Base-by-base conservation (phyloP, 64 coral and sea anemone genomes). In the Stichodactyla mertensii region DNA sequence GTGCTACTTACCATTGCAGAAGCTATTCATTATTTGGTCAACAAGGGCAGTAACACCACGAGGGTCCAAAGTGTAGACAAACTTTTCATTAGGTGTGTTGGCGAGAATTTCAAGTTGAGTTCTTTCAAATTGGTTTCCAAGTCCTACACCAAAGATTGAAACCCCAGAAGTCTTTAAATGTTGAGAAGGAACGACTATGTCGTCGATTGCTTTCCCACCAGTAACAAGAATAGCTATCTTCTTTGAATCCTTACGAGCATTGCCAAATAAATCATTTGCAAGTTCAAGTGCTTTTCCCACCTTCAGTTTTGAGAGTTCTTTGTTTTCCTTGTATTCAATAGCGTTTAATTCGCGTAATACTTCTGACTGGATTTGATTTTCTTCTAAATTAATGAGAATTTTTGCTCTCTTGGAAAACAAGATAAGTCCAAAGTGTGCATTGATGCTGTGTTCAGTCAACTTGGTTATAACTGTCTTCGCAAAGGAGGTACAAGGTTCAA, bases 331-430 rank as follows among this genome's bases (percentile, higher is more conserved):
- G 69, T 87, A 90, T 28, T 62, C 87, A 45, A 94, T 90, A 11
- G 60, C 66, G 16, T 89, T 69, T 59, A 94, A 55, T 23, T 83
- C 64, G 28, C 20, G n/a, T 57, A 77, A 54, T 23, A 87, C 55
- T 62, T 87, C 84, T 51, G 64, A 51, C 7, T 26, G 4, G 13
- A 78, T 82, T 13, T 27, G 52, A 5, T 86, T 70, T 24, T 90
- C 78, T 18, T 84, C 54, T 20, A 94, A 90, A 10, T 64, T 64
- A 51, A 94, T 86, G 12, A 94, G 10, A 7, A 89, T 14, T 70
- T 67, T 82, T 51, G 92, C 78, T 83, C 80, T 71, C 61, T 58
- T 87, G 3, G 92, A 94, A 74, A 86, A 94, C 12, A 94, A 6
- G 5, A 94, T 80, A 0, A 87, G 55, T 18, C 88, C 92, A 51